Evolutionary conservation across 2,888 invertebrate species (phyloP), one percentile per base, ranked within the genome.

Genomic region (Alentia gelatinosa): DNA sequence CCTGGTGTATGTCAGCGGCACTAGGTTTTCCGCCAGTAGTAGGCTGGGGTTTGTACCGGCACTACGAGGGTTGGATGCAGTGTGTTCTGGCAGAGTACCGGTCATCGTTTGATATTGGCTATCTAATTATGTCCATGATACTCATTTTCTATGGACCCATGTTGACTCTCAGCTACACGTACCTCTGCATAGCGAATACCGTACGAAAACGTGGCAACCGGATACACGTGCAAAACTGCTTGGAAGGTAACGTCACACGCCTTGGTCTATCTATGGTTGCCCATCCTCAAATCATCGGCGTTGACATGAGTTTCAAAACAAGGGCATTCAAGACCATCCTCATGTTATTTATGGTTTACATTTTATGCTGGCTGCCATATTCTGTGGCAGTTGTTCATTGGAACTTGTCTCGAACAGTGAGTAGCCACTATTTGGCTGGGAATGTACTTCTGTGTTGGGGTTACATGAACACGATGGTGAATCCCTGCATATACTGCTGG

Each of bases 301-400:
- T 94, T 23, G 94, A 95, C 90, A 93, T 94, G 88, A 93, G 93
- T 37, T 94, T 95, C 89, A 95, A 95, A 90, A 94, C 94, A 4
- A 92, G 94, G 39, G 94, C 95, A 0, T 95, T 95, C 90, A 94
- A 94, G 63, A 95, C 95, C 7, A 94, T 95, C 47, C 79, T 95
- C 15, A 92, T 94, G 19, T 90, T 95, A 12, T 95, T 93, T 89
- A 42, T 94, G 0, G 93, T 93, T 0, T 92, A 94, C 30, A 47
- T 94, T 1, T 30, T 93, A 5, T 95, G 95, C 91, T 94, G 95
- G 93, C 30, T 93, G 0, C 95, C 95, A 0, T 94, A 94, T 90
- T 92, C 93, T 30, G 74, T 94, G 0, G 91, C 93, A 1, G 42
- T 92, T 1, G 90, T 94, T 30, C 88, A 93, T 0, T 91, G 92